These are phyloP conservation scores for Eristalinus aeneus DNA, from an alignment of 2,888 invertebrate genomes.

Conservation along the genomic window DNA sequence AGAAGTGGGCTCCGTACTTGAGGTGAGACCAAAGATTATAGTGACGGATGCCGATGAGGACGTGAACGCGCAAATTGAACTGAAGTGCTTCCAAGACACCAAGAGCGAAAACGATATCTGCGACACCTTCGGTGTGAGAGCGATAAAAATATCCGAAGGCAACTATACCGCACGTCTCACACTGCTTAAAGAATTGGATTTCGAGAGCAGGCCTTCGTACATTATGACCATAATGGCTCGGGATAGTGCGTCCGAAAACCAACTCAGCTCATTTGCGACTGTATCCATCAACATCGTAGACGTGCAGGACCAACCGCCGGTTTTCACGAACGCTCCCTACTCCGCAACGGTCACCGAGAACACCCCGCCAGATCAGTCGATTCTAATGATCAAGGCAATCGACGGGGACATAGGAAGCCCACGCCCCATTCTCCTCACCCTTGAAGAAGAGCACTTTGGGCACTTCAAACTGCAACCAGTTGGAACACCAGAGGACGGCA, in stretches of 20 bases:
- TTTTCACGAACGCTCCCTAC: constrained; percentile 90
- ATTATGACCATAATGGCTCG: constrained; percentile 86
- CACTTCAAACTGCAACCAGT: constrained; percentile 85
- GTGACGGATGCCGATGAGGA: constrained; percentile 89
- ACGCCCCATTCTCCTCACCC: constrained; percentile 84
- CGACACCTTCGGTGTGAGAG: constrained; percentile 85
- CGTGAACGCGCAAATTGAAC: constrained; percentile 86
- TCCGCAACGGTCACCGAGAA: constrained; percentile 89
- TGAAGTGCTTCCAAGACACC: constrained; percentile 84
- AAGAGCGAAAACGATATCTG: constrained; percentile 86
- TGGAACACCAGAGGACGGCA: constrained; percentile 82
- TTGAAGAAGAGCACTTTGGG: constrained; percentile 86
- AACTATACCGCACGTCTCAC: constrained; percentile 87
- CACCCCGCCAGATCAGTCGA: constrained; percentile 84
- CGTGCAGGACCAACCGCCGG: constrained; percentile 91
- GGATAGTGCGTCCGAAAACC: constrained; percentile 84
- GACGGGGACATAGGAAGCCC: constrained; percentile 92
- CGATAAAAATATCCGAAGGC: constrained; percentile 85
- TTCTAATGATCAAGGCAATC: constrained; percentile 87
- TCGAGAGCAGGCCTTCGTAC: constrained; percentile 88
- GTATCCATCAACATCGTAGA: constrained; percentile 89
- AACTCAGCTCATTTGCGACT: constrained; percentile 86
- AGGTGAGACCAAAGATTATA: constrained; percentile 83
- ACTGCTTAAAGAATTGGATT: constrained; percentile 87
- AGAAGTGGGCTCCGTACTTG: constrained; percentile 84